Evolutionary conservation across 2,888 invertebrate species (phyloP).

Genomic region (Microplitis manilae): DNA sequence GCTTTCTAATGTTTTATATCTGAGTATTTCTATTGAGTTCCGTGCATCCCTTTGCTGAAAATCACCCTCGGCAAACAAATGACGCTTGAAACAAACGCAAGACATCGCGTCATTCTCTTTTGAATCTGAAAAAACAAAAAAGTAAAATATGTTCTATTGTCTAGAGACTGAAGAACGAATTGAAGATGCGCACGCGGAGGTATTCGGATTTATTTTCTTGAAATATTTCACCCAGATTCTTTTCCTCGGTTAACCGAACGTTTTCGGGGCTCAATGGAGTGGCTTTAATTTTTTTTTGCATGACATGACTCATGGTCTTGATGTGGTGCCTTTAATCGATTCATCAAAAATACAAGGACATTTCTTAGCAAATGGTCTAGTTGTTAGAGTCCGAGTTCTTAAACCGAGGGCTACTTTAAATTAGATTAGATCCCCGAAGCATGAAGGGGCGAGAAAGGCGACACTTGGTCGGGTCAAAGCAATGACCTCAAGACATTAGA

Average conservation of each 20-base stretch:
- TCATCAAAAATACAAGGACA: too few species aligned
- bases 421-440: neutral
- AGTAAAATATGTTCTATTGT: too few species aligned
- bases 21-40: constrained; percentile 42
- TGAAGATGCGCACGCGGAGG: constrained; percentile 44
- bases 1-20: constrained; percentile 60
- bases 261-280: neutral
- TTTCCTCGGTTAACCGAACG: neutral
- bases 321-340: too few species aligned
- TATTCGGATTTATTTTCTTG: constrained; percentile 31
- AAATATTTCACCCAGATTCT: neutral
- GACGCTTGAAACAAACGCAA: constrained; percentile 72
- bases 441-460: constrained; percentile 32
- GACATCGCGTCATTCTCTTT: constrained; percentile 67
- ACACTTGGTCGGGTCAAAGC: constrained; percentile 32
- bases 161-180: neutral
- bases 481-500: neutral
- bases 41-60: constrained; percentile 31
- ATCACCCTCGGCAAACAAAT: constrained; percentile 66
- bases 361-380: too few species aligned
- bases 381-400: too few species aligned
- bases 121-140: constrained; percentile 57
- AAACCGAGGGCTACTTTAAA: neutral
- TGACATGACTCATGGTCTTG: neutral
- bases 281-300: neutral